Evolutionary conservation across 2,888 invertebrate species (phyloP), one percentile per base, ranked within the genome.

Genomic region (Gibbula magus): DNA sequence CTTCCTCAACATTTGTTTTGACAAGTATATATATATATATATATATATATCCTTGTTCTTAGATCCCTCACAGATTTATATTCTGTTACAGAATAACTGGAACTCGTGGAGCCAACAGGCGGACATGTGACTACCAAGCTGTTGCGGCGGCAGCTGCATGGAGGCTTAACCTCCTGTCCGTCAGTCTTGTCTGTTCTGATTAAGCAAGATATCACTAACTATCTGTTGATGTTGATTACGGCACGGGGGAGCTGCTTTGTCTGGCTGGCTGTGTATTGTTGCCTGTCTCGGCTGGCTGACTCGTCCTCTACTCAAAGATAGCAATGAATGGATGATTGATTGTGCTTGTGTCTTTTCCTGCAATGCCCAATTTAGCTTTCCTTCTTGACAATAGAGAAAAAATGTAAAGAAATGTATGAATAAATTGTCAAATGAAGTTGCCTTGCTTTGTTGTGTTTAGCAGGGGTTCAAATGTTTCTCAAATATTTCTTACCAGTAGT

Each of bases 331-430:
- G 67, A 78, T 73, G 70, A 32, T 78, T 75, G 16, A 66, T 66
- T 66, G 67, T 81, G 75, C 81, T 67, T 67, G 54, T 67, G 75
- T 78, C 75, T 66, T 75, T 52, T 81, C 73, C 73, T 75, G 75
- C 70, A 75, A 75, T 75, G 77, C 54, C 39, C 75, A 54, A 53
- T 61, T 75, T 79, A 81, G 81, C 74, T 81, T 67, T 73, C 77
- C 77, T 79, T 82, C 74, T 77, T 79, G 70, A 74, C 73, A 74
- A 78, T 80, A 80, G 74, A 77, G 35, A 80, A 77, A 77, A 82
- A 67, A 79, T 80, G 79, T 79, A 78, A 78, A 77, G 70, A 79
- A 78, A 74, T 79, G 79, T 75, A 82, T 78, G 78, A 75, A 79
- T 35, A 79, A 82, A 70, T 66, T 78, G 70, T 67, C 45, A 70